A percentile compares a stretch with the other conserved stretches of the same genome.
phyloP scores from a whole-genome alignment of 2,888 invertebrate species.

The Arrhopalites spinosus region DNA sequence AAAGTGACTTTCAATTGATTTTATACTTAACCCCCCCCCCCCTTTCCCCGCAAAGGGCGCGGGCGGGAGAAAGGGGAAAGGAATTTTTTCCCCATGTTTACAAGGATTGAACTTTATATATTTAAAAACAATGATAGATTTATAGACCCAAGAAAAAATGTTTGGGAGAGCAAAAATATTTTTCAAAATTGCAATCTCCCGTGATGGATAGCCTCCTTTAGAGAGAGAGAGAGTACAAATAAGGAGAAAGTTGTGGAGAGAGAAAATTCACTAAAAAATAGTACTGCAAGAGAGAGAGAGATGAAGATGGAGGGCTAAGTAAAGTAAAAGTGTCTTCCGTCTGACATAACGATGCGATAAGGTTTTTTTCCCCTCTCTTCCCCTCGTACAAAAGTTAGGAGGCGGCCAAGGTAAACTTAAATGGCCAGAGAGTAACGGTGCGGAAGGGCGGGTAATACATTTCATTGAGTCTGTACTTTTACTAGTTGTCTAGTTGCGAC shows the following conservation, averaged over 20 bases:
- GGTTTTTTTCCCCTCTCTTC: neutral
- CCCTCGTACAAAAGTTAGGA: neutral
- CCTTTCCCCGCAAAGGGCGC: no score
- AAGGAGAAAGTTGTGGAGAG: no score
- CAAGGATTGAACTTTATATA: no score
- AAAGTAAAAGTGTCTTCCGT: neutral
- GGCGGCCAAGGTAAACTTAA: neutral
- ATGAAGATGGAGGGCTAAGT: neutral
- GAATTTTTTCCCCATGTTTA: no score
- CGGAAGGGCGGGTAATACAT: neutral
- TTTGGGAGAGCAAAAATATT: no score
- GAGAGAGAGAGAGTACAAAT: neutral
- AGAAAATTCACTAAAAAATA: no score
- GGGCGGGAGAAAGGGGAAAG: no score
- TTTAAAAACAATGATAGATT: no score
- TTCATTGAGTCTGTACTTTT: neutral
- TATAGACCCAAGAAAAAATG: no score
- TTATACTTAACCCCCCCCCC: neutral
- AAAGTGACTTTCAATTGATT: neutral
- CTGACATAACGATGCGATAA: conserved; percentile 9
- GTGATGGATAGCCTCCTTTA: no score
- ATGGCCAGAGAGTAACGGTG: neutral
- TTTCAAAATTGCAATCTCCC: no score
- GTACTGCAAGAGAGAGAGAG: neutral
- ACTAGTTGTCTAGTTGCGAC: neutral